phyloP scores from a whole-genome alignment of 2,113 vertebrate species.

The Syngnathoides biaculeatus region DNA sequence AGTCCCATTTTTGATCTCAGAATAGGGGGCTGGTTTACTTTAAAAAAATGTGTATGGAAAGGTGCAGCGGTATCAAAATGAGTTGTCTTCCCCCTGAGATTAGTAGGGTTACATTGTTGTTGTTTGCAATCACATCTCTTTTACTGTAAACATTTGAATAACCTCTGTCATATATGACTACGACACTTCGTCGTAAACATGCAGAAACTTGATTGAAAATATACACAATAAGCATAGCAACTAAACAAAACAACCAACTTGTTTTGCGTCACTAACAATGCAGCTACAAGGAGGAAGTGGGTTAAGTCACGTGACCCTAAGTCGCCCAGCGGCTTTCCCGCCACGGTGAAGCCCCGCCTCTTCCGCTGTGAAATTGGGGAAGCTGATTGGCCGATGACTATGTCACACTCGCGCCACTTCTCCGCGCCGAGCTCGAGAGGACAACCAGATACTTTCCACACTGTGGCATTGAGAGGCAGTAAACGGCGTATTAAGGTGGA shows the following conservation, averaged over 20 bases:
- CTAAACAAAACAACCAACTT: conserved; percentile 30
- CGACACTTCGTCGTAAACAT: no score
- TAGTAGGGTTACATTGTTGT: no score
- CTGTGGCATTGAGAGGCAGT: not conserved
- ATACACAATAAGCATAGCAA: no score
- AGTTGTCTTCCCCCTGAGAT: no score
- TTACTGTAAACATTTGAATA: no score
- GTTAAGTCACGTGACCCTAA: conserved; percentile 41
- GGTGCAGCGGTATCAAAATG: no score
- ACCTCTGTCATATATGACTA: no score
- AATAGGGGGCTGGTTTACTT: no score
- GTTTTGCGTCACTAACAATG: conserved; percentile 67
- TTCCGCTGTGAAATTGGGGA: not conserved
- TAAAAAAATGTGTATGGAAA: no score
- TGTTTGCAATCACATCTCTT: no score
- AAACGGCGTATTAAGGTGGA: not conserved
- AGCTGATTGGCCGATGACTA: conserved; percentile 60
- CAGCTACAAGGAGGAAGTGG: conserved; percentile 38
- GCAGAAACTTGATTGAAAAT: no score
- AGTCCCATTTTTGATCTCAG: no score
- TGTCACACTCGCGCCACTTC: conserved; percentile 84
- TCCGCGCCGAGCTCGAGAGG: conserved; percentile 26
- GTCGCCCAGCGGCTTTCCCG: conserved; percentile 55
- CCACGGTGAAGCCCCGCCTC: conserved; percentile 49
- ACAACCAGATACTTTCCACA: conserved; percentile 10